Evolutionary conservation across 2,888 invertebrate species (phyloP).

Genomic region (Drosophila yooni): DNA sequence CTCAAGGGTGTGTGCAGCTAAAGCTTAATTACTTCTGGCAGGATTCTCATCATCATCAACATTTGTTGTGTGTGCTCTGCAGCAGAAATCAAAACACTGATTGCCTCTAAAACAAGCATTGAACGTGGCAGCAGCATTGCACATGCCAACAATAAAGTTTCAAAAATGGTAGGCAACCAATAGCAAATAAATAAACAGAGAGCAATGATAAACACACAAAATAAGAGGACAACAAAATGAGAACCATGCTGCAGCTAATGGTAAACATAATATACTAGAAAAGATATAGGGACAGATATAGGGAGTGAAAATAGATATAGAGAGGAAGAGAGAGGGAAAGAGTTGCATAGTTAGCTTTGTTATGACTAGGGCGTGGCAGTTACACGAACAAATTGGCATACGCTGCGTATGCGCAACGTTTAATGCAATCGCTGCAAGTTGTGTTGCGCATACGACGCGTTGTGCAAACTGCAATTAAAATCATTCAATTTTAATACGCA

Average conservation of each 20-base stretch:
- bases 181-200: slow-evolving; percentile 55
- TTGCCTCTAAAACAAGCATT: slow-evolving; percentile 15
- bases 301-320: not conserved
- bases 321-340: not conserved
- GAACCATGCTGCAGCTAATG: slow-evolving; percentile 33
- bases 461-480: slow-evolving; percentile 80
- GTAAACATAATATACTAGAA: slow-evolving; percentile 54
- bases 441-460: slow-evolving; percentile 49
- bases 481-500: slow-evolving; percentile 80
- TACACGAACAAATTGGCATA: slow-evolving; percentile 2
- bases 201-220: slow-evolving; percentile 30
- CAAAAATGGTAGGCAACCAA: slow-evolving; percentile 19
- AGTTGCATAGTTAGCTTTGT: not conserved
- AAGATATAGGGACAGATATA: not conserved
- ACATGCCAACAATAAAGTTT: slow-evolving; percentile 23
- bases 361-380: slow-evolving; percentile 32
- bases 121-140: slow-evolving; percentile 35
- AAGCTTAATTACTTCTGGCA: not conserved
- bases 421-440: slow-evolving; percentile 61
- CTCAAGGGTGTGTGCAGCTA: not conserved
- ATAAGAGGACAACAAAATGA: slow-evolving; percentile 12
- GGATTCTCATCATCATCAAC: not conserved
- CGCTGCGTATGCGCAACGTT: slow-evolving; percentile 72
- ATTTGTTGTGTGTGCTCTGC: not conserved
- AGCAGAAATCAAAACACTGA: slow-evolving; percentile 24